Percentiles rank a stretch among this genome's conserved stretches.
Evolutionary conservation across 2,888 invertebrate genomes (phyloP).

Genomic region (Drosophila setosimentum): DNA sequence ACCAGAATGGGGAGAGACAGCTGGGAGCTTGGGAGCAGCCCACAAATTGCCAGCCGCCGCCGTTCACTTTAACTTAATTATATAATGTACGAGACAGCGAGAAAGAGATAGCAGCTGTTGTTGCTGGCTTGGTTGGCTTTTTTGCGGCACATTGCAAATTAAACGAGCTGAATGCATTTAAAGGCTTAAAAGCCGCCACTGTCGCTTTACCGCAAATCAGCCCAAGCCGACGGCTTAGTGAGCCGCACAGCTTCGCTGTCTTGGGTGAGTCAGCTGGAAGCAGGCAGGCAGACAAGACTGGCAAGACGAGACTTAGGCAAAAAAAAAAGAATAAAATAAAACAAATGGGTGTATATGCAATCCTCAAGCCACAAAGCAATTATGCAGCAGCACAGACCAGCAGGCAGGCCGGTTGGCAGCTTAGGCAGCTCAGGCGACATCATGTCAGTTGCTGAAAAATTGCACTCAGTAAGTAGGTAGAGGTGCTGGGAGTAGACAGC

Average conservation of each 20-base stretch:
- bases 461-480: conserved; percentile 39
- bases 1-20: conserved; percentile 47
- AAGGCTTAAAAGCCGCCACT: conserved; percentile 66
- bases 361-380: conserved; percentile 77
- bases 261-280: conserved; percentile 70
- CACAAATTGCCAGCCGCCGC: conserved; percentile 55
- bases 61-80: conserved; percentile 80
- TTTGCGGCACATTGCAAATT: conserved; percentile 62
- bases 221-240: conserved; percentile 70
- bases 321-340: conserved; percentile 15
- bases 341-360: conserved; percentile 41
- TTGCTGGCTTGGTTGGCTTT: conserved; percentile 32
- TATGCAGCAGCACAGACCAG: conserved; percentile 61
- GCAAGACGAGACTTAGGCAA: conserved; percentile 2
- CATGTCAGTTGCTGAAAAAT: conserved; percentile 78
- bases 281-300: conserved; percentile 23
- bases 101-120: conserved; percentile 6
- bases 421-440: conserved; percentile 58
- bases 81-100: conserved; percentile 65
- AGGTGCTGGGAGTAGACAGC: conserved; percentile 3
- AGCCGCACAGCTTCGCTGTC: conserved; percentile 44
- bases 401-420: conserved; percentile 12
- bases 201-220: conserved; percentile 64
- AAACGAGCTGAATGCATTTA: conserved; percentile 80
- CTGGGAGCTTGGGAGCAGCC: conserved; percentile 28